Conservation (phyloP, 92 coral and sea anemone genomes). For the Paragorgia papillata region DNA sequence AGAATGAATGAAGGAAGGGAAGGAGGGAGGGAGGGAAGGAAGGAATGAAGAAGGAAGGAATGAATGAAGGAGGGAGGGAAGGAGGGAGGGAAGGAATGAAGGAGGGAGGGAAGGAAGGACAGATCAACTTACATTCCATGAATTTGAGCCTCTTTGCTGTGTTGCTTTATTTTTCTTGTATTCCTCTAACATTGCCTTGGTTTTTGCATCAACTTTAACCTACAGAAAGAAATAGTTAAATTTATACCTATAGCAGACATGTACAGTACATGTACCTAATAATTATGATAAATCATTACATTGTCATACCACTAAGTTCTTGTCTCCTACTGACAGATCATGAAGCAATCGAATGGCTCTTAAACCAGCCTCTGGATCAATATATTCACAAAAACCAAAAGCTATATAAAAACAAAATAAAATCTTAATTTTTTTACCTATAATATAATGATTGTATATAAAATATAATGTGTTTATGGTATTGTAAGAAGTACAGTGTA, state of each 20-base stretch:
- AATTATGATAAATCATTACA: too few species aligned
- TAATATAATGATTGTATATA: neutral
- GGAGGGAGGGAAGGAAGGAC: too few species aligned
- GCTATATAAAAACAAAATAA: conserved; percentile 54
- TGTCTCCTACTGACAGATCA: conserved; percentile 80
- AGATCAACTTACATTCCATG: neutral
- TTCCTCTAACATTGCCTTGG: conserved; percentile 86
- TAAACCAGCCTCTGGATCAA: conserved; percentile 95
- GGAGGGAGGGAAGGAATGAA: too few species aligned
- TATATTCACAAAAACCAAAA: conserved; percentile 98
- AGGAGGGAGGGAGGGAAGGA: too few species aligned
- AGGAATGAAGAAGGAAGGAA: too few species aligned
- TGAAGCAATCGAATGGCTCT: conserved; percentile 94
- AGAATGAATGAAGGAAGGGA: too few species aligned
- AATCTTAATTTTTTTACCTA: neutral
- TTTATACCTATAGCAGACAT: too few species aligned
- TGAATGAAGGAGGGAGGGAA: too few species aligned
- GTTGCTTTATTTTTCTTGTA: conserved; percentile 87
- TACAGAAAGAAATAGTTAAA: conserved; percentile 13
- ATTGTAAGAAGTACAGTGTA: too few species aligned
- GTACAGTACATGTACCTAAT: too few species aligned
- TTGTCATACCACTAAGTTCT: conserved; percentile 69
- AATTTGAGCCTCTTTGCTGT: conserved; percentile 40
- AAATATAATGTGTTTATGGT: neutral
- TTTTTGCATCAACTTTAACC: conserved; percentile 99